phyloP scores from a whole-genome alignment of 2,113 vertebrate species.

The Lates calcarifer region DNA sequence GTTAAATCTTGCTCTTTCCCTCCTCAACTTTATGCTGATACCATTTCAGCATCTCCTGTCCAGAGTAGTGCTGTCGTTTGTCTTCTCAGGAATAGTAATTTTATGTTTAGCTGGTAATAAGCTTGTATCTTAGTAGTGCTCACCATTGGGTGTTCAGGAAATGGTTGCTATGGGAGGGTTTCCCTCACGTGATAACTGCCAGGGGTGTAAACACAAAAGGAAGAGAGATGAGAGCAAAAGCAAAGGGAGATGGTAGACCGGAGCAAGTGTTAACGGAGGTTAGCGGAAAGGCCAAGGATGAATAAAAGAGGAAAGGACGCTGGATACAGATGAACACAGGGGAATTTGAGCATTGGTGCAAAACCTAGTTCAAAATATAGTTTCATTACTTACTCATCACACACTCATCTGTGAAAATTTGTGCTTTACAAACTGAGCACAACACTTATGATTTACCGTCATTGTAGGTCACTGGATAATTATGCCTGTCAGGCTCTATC shows the following conservation, averaged over 20 bases:
- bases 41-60: constrained; percentile 11
- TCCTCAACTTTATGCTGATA: neutral
- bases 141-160: neutral
- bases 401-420: neutral
- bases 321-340: neutral
- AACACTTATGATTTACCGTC: neutral
- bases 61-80: neutral
- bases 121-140: neutral
- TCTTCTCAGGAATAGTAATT: neutral
- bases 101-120: neutral
- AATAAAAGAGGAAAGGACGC: neutral
- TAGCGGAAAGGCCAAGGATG: neutral
- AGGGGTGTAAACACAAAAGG: neutral
- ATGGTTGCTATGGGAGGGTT: constrained; percentile 12
- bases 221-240: neutral
- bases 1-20: neutral
- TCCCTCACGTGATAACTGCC: constrained; percentile 6
- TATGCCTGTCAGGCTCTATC: constrained; percentile 16
- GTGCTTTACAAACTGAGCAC: neutral
- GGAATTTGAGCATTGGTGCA: neutral
- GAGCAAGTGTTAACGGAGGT: neutral
- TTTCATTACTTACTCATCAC: constrained; percentile 1
- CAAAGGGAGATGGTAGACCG: neutral
- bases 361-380: neutral
- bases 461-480: constrained; percentile 4